A percentile compares a stretch with the other conserved stretches of the same genome.
phyloP scores from a whole-genome alignment of 2,113 vertebrate species.

The Poeciliopsis retropinna region DNA sequence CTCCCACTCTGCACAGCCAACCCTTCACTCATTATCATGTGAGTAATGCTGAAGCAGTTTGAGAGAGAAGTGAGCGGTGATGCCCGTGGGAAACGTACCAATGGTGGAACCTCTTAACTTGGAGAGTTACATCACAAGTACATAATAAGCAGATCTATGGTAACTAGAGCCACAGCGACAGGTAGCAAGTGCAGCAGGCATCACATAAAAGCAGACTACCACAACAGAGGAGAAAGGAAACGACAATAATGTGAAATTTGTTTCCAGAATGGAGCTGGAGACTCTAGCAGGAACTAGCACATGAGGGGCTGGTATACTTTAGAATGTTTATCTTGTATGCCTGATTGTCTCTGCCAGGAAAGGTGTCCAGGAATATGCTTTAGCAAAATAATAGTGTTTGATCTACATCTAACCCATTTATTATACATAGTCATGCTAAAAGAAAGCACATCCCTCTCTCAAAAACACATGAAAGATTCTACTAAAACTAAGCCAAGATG shows the following conservation, averaged over 20 bases:
- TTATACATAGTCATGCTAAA: no score
- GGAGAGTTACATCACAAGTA: slow-evolving; percentile 13
- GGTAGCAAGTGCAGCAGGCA: neutral
- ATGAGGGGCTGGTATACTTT: no score
- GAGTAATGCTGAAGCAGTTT: slow-evolving; percentile 38
- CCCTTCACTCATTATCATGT: slow-evolving; percentile 47
- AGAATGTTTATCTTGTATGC: no score
- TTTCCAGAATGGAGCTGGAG: no score
- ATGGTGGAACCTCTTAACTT: slow-evolving; percentile 27
- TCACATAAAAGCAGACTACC: neutral
- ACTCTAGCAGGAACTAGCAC: no score
- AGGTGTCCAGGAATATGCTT: no score
- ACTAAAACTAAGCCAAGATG: no score
- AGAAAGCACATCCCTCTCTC: no score
- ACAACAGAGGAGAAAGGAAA: neutral
- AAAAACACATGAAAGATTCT: no score
- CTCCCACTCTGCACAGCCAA: neutral
- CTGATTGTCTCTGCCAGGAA: no score
- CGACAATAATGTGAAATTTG: neutral
- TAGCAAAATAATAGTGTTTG: no score
- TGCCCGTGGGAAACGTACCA: slow-evolving; percentile 28
- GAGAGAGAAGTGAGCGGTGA: slow-evolving; percentile 26
- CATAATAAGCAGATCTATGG: slow-evolving; percentile 19
- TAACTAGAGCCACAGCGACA: slow-evolving; percentile 1
- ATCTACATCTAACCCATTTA: no score